Evolutionary conservation across 1,140 invertebrate species (phyloP).

Genomic region (Coptotermes formosanus): DNA sequence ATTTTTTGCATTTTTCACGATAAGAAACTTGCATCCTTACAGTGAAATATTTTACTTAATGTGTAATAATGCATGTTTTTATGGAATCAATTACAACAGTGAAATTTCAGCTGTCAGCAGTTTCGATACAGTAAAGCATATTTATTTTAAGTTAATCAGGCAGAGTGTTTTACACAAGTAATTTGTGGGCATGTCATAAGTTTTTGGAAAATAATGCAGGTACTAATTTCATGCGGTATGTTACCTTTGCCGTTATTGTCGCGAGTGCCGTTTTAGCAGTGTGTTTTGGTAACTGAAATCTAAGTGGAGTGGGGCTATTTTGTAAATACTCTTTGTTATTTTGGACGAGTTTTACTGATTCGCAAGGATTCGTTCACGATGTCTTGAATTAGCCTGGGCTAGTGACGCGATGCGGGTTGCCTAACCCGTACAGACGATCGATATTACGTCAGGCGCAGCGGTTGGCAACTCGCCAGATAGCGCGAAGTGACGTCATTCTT

Average conservation of each 20-base stretch:
- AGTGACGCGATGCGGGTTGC: constrained; percentile 28
- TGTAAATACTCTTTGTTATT: background rate
- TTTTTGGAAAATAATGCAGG: background rate
- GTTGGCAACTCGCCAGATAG: constrained; percentile 5
- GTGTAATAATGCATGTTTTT: too few species aligned
- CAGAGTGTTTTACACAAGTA: background rate
- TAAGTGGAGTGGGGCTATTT: background rate
- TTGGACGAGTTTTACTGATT: background rate
- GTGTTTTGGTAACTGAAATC: background rate
- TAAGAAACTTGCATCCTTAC: too few species aligned
- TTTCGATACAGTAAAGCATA: background rate
- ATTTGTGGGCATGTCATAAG: background rate
- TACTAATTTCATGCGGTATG: background rate
- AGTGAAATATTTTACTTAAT: too few species aligned
- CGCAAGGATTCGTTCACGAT: background rate
- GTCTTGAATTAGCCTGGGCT: constrained; percentile 22
- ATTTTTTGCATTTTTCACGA: too few species aligned
- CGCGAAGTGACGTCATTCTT: background rate
- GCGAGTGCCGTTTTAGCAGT: background rate
- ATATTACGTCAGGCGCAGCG: constrained; percentile 21
- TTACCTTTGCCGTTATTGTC: background rate
- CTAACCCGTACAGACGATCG: background rate
- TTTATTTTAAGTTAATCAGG: background rate
- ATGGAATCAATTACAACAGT: too few species aligned
- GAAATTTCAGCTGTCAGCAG: background rate